Evolutionary conservation across 2,797 vertebrate genomes (phyloP).

Genomic region (Xiphorhynchus erythropygius): DNA sequence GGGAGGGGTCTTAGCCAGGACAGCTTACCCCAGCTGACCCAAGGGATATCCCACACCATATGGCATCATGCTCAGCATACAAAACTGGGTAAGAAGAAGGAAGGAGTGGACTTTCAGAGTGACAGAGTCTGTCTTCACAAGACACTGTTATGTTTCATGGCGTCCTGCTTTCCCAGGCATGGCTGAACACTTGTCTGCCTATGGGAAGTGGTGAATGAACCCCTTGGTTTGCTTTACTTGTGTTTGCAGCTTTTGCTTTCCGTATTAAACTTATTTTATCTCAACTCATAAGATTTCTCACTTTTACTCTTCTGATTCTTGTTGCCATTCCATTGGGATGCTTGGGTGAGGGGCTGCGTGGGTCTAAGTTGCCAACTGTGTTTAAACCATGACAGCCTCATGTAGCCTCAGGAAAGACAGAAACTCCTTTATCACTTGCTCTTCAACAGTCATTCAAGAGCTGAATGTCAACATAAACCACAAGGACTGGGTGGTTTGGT

Average conservation of each 20-base stretch:
- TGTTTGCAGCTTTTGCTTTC: not conserved
- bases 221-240: not conserved
- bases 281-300: not conserved
- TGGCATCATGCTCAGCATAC: not conserved
- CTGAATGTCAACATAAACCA: not conserved
- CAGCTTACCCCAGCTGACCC: not conserved
- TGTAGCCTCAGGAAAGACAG: not conserved
- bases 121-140: not conserved
- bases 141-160: rapidly evolving
- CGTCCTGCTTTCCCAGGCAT: not conserved
- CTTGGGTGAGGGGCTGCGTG: not conserved
- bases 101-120: not conserved
- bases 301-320: not conserved
- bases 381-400: not conserved
- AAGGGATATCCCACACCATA: not conserved
- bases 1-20: not conserved
- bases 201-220: not conserved
- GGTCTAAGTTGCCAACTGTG: not conserved
- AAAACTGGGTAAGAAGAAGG: not conserved
- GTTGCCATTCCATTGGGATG: rapidly evolving
- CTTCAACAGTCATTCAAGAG: not conserved
- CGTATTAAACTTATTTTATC: not conserved
- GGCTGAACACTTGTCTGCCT: not conserved
- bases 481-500: not conserved
- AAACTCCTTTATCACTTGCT: not conserved